These are phyloP conservation scores for Thomomys bottae DNA, from an alignment of 2,113 vertebrate species.

Conservation along the genomic window DNA sequence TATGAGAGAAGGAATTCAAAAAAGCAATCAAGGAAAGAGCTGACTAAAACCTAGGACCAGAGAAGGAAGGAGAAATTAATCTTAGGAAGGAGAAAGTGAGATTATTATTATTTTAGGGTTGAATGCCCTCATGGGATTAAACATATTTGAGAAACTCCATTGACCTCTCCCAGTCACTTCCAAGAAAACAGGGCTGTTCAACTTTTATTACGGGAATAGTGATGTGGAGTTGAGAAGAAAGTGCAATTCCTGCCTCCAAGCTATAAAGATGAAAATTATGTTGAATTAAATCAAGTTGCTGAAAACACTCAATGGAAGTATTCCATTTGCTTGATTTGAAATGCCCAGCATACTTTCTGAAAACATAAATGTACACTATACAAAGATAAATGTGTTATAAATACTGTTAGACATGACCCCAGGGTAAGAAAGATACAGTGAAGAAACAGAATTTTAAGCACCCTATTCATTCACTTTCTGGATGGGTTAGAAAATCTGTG, in stretches of 20 bases:
- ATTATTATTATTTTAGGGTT: background rate
- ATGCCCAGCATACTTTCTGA: background rate
- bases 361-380: slow-evolving; percentile 27
- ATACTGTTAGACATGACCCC: background rate
- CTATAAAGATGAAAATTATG: slow-evolving; percentile 49
- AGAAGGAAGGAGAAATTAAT: background rate
- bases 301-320: slow-evolving; percentile 15
- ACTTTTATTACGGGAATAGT: background rate
- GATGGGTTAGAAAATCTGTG: slow-evolving; percentile 40
- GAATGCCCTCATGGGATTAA: background rate
- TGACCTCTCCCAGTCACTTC: background rate
- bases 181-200: background rate
- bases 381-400: slow-evolving; percentile 21
- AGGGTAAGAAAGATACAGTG: background rate
- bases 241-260: background rate
- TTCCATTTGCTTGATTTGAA: slow-evolving; percentile 44
- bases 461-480: slow-evolving; percentile 18
- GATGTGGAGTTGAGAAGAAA: background rate
- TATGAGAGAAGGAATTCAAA: background rate
- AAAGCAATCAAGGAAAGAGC: background rate
- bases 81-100: background rate
- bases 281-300: slow-evolving; percentile 49
- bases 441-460: slow-evolving; percentile 31
- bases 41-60: background rate
- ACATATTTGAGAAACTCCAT: background rate